Percentiles rank a stretch among this genome's conserved stretches.
These are phyloP conservation scores for Lagenorhynchus albirostris DNA, from an alignment of 2,113 vertebrate species.

Conservation along the genomic window DNA sequence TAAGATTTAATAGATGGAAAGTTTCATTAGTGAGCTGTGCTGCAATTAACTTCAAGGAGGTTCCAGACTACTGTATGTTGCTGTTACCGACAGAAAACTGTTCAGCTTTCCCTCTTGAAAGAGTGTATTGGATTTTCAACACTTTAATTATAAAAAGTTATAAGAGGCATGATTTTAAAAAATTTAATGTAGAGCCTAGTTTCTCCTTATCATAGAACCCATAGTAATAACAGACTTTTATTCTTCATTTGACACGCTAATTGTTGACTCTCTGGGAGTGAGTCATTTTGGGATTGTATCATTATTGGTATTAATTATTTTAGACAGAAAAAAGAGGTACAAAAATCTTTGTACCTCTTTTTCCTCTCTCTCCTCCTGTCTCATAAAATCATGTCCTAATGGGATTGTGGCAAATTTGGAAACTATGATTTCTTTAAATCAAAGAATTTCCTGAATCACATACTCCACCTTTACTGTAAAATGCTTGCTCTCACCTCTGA, in stretches of 20 bases:
- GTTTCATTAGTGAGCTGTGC: conserved; percentile 87
- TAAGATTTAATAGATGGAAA: conserved; percentile 88
- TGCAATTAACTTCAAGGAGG: conserved; percentile 88
- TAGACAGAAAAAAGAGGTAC: conserved; percentile 58
- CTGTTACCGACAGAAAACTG: conserved; percentile 78
- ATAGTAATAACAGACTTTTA: conserved; percentile 14
- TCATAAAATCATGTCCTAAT: not conserved
- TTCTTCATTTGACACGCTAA: not conserved
- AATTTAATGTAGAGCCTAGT: not conserved
- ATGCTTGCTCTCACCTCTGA: not conserved
- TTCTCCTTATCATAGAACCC: conserved; percentile 60
- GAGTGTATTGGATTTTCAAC: conserved; percentile 78
- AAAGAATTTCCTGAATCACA: conserved; percentile 1
- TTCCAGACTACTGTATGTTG: conserved; percentile 83
- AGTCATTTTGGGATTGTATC: not conserved
- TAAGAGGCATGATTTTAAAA: conserved; percentile 46
- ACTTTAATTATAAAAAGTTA: conserved; percentile 72
- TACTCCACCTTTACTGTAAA: conserved; percentile 8
- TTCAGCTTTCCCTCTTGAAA: conserved; percentile 81
- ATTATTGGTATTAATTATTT: not conserved
- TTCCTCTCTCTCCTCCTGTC: not conserved
- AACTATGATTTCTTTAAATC: conserved; percentile 19
- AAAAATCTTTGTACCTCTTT: not conserved
- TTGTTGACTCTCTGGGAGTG: conserved; percentile 40
- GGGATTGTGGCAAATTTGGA: not conserved